Percentiles rank a stretch among this genome's conserved stretches.
Conservation (phyloP, 2,888 invertebrate species). For the Phengaris alcon region DNA sequence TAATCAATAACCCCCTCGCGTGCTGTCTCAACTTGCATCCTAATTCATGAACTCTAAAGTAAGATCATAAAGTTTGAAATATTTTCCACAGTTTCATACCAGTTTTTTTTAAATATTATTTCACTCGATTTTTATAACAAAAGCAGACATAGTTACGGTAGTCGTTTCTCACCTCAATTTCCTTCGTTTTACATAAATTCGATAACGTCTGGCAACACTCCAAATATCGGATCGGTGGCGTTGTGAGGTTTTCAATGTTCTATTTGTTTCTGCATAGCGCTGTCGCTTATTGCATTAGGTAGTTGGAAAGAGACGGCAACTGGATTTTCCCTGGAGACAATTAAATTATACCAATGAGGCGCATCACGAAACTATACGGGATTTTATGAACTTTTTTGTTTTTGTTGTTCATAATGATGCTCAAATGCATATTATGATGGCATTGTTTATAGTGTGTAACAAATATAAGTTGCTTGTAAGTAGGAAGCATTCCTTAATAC, state of each 20-base stretch:
- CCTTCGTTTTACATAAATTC: conserved; percentile 66
- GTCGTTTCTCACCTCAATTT: conserved; percentile 64
- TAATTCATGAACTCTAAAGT: conserved; percentile 37
- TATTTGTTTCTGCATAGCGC: conserved; percentile 44
- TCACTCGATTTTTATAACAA: conserved; percentile 38
- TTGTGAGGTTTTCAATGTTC: conserved; percentile 43
- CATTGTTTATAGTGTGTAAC: background rate
- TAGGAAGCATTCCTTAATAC: background rate
- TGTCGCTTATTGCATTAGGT: conserved; percentile 41
- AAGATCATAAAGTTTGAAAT: conserved; percentile 38
- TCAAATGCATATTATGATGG: too few relatives aligned
- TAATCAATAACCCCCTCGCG: conserved; percentile 38
- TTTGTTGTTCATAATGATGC: background rate
- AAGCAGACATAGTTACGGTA: conserved; percentile 45
- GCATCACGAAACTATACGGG: conserved; percentile 32
- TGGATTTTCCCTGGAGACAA: conserved; percentile 35
- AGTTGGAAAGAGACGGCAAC: conserved; percentile 36
- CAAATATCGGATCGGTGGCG: conserved; percentile 50
- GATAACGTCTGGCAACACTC: conserved; percentile 64
- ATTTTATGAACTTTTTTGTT: conserved; percentile 13
- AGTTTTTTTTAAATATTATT: conserved; percentile 31
- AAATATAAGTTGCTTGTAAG: background rate
- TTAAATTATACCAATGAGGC: conserved; percentile 33
- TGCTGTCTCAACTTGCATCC: conserved; percentile 38
- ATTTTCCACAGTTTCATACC: conserved; percentile 36